These are phyloP conservation scores for Mionectes macconnelli DNA, from an alignment of 2,113 vertebrate genomes.

Conservation along the genomic window DNA sequence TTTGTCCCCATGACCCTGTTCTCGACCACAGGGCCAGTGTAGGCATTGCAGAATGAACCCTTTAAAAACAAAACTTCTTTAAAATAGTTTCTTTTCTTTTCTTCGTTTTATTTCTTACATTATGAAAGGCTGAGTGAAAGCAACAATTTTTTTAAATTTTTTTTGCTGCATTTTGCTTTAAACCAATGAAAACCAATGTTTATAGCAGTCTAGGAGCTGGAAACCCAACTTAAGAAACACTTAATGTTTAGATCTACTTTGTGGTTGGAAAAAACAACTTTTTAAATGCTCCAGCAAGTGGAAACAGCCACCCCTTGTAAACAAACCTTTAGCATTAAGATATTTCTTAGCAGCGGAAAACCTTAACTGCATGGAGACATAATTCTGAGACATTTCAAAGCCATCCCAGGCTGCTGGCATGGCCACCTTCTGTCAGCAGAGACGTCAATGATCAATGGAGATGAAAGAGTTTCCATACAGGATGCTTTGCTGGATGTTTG, in stretches of 20 bases:
- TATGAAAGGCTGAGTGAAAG: conserved; percentile 5
- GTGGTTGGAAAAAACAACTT: conserved; percentile 82
- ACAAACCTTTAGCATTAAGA: conserved; percentile 77
- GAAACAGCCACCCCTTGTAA: conserved; percentile 81
- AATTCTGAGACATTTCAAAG: conserved; percentile 65
- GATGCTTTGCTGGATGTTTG: conserved; percentile 41
- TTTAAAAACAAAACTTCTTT: conserved; percentile 7
- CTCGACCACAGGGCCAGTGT: not conserved
- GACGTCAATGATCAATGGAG: conserved; percentile 58
- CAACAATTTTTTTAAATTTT: not conserved
- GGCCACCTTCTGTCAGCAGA: conserved; percentile 70
- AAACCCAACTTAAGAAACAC: conserved; percentile 74
- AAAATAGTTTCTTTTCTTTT: not conserved
- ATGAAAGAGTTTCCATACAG: conserved; percentile 73
- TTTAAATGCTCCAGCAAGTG: conserved; percentile 71
- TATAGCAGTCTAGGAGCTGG: conserved; percentile 72
- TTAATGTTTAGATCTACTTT: conserved; percentile 83
- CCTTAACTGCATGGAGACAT: conserved; percentile 70
- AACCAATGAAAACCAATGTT: conserved; percentile 70
- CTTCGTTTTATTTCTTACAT: not conserved
- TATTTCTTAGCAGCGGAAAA: conserved; percentile 74
- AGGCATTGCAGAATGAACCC: conserved; percentile 14
- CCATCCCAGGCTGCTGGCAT: conserved; percentile 56
- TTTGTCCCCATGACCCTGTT: not conserved
- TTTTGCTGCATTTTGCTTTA: conserved; percentile 12